Evolutionary conservation across 2,888 invertebrate species (phyloP).

Genomic region (Diplolepis rosae): DNA sequence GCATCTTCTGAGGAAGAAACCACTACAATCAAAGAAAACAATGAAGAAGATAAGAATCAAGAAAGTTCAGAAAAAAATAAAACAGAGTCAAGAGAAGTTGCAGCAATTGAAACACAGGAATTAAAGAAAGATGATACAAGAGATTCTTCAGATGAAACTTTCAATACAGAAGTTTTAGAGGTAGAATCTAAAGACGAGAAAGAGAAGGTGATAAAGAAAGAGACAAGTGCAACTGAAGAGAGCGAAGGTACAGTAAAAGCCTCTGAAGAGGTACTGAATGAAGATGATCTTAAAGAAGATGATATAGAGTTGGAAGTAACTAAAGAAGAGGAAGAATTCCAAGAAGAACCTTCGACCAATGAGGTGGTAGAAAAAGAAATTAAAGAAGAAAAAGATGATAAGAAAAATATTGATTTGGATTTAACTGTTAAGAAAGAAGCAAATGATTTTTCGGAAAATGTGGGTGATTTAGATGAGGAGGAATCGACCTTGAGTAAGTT

Average conservation of each 20-base stretch:
- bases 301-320: slow-evolving; percentile 18
- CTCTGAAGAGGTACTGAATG: slow-evolving; percentile 44
- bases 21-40: background rate
- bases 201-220: too few relatives aligned
- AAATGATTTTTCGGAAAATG: slow-evolving; percentile 70
- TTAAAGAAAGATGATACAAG: slow-evolving; percentile 48
- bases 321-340: slow-evolving; percentile 29
- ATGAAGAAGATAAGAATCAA: slow-evolving; percentile 6
- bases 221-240: slow-evolving; percentile 8
- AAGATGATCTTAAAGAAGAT: slow-evolving; percentile 40
- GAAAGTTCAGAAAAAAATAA: background rate
- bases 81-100: slow-evolving; percentile 39
- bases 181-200: slow-evolving; percentile 48
- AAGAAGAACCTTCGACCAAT: slow-evolving; percentile 9
- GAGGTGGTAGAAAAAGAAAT: slow-evolving; percentile 45
- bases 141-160: slow-evolving; percentile 51
- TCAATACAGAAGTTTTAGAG: slow-evolving; percentile 49
- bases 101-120: background rate
- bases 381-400: slow-evolving; percentile 55
- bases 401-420: slow-evolving; percentile 47
- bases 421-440: slow-evolving; percentile 57
- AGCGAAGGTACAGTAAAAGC: slow-evolving; percentile 47
- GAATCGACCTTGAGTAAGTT: slow-evolving; percentile 66
- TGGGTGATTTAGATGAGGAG: slow-evolving; percentile 72
- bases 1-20: slow-evolving; percentile 54